Evolutionary conservation across 2,113 vertebrate genomes (phyloP).

Genomic region (Chinchilla lanigera): DNA sequence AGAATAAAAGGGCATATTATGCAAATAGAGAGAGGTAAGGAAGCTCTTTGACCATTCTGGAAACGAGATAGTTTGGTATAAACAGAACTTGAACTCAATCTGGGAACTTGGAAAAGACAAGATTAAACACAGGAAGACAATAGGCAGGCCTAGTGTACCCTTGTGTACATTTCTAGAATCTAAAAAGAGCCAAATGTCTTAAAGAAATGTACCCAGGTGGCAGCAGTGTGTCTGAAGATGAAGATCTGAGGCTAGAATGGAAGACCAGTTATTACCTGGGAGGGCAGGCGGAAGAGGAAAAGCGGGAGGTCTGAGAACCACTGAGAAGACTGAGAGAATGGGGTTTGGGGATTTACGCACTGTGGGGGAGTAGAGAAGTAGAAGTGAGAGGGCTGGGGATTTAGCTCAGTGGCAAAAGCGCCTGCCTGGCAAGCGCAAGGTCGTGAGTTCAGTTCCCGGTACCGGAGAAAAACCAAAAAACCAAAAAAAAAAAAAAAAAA

Average conservation of each 20-base stretch:
- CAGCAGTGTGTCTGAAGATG: neutral
- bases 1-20: neutral
- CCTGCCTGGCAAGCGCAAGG: too few species aligned
- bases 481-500: too few species aligned
- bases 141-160: rapidly evolving
- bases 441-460: too few species aligned
- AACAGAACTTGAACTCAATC: neutral
- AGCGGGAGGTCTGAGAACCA: neutral
- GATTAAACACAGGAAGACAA: neutral
- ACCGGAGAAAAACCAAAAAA: too few species aligned
- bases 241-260: neutral
- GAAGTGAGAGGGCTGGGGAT: too few species aligned
- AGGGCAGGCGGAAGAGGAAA: neutral
- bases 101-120: neutral
- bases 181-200: neutral
- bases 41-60: neutral
- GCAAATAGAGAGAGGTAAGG: neutral
- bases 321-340: too few species aligned
- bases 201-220: too few species aligned
- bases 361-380: too few species aligned
- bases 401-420: too few species aligned
- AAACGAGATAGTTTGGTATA: neutral
- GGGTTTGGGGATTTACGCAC: too few species aligned
- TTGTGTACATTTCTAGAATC: neutral
- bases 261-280: neutral